Percentiles rank a stretch among this genome's conserved stretches.
Conservation (phyloP, 2,113 vertebrate genomes). For the Oophaga pumilio region DNA sequence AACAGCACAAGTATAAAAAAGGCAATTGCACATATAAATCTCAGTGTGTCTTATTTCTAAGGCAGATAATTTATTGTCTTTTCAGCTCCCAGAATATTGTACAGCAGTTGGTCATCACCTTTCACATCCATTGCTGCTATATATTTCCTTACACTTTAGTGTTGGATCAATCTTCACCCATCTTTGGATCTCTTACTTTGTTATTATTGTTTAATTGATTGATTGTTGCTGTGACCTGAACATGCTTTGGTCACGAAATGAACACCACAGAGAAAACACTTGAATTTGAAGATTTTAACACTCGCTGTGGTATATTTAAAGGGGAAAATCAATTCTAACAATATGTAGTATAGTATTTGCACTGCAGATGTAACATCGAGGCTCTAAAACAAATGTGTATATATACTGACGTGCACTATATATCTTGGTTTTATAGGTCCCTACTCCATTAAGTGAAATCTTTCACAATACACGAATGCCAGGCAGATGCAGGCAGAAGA, state of each 20-base stretch:
- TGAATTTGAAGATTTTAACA: neutral
- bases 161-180: conserved; percentile 51
- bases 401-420: neutral
- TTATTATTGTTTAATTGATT: conserved; percentile 53
- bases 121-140: conserved; percentile 44
- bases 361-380: neutral
- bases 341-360: neutral
- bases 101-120: conserved; percentile 52
- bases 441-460: neutral
- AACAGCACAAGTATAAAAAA: conserved; percentile 38
- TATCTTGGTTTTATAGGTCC: neutral
- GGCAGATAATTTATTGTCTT: conserved; percentile 51
- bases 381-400: neutral
- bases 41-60: conserved; percentile 34
- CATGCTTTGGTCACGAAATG: conserved; percentile 1
- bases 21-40: conserved; percentile 49
- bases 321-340: neutral
- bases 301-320: neutral
- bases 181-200: conserved; percentile 44
- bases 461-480: neutral
- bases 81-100: conserved; percentile 47
- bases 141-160: conserved; percentile 50
- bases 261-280: conserved; percentile 2
- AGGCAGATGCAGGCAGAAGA: no score
- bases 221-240: conserved; percentile 44